Percentiles rank a stretch among this genome's conserved stretches.
Conservation (phyloP, 2,888 invertebrate species). For the Netelia virgata region DNA sequence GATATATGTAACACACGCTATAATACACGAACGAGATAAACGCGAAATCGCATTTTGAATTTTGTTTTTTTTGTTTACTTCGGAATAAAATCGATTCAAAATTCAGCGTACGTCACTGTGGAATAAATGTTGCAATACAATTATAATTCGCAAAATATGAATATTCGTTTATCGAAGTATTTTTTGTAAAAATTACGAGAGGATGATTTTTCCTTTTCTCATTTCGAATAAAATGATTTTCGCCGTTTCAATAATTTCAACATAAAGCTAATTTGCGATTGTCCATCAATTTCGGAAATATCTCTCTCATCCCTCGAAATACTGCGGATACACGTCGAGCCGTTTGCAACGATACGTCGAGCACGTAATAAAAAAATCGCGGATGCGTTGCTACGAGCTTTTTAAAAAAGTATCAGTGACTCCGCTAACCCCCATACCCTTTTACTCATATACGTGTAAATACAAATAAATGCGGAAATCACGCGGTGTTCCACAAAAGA, state of each 20-base stretch:
- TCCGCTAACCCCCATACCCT: neutral
- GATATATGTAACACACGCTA: too few relatives aligned
- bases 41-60: too few relatives aligned
- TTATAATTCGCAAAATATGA: too few relatives aligned
- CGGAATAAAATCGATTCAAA: too few relatives aligned
- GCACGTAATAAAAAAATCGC: neutral
- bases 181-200: too few relatives aligned
- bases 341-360: neutral
- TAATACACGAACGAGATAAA: too few relatives aligned
- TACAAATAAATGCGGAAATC: neutral
- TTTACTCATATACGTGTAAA: neutral
- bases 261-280: constrained; percentile 11
- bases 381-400: neutral
- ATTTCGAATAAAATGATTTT: too few relatives aligned
- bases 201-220: too few relatives aligned
- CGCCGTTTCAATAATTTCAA: neutral
- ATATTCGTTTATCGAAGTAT: too few relatives aligned
- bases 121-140: too few relatives aligned
- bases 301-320: neutral
- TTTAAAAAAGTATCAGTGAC: neutral
- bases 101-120: too few relatives aligned
- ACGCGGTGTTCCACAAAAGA: constrained; percentile 29
- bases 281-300: neutral
- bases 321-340: neutral
- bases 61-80: too few relatives aligned